Percentiles rank a stretch among this genome's conserved stretches.
Conservation (phyloP, 92 coral and sea anemone species). For the Blastomussa wellsi region DNA sequence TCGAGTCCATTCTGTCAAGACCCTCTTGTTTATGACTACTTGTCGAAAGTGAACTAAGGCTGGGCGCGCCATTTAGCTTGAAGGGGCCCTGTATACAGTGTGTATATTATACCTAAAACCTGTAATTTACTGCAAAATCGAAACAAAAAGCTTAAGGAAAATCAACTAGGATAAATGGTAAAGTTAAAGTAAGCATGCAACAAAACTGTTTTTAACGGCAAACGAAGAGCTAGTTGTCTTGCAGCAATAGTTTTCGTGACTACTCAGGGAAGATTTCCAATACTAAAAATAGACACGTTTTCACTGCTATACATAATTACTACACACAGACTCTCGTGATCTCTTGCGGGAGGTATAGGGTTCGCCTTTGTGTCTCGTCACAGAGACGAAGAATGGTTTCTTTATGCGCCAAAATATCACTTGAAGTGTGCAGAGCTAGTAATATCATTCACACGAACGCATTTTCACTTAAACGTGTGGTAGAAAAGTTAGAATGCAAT, state of each 20-base stretch:
- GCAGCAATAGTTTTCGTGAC: neutral
- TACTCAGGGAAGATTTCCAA: neutral
- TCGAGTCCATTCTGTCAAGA: neutral
- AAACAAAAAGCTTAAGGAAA: neutral
- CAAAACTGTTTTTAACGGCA: neutral
- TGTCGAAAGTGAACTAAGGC: neutral
- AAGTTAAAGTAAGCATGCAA: neutral
- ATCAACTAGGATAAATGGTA: neutral
- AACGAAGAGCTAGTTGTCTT: neutral
- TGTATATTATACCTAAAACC: neutral
- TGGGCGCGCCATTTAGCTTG: neutral
- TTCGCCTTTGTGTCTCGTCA: slow-evolving; percentile 6
- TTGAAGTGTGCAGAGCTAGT: neutral
- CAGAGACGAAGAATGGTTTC: neutral
- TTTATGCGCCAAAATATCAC: neutral
- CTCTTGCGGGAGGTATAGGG: neutral
- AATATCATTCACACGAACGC: neutral
- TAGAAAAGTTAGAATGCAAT: neutral
- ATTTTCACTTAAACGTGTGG: neutral
- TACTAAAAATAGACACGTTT: neutral
- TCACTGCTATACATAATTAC: neutral
- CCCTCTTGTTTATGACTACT: neutral
- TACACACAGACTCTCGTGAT: neutral
- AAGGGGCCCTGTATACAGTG: neutral
- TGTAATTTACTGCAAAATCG: neutral